Base-by-base conservation (phyloP, 2,888 invertebrate genomes). In the Spilosoma lubricipeda region DNA sequence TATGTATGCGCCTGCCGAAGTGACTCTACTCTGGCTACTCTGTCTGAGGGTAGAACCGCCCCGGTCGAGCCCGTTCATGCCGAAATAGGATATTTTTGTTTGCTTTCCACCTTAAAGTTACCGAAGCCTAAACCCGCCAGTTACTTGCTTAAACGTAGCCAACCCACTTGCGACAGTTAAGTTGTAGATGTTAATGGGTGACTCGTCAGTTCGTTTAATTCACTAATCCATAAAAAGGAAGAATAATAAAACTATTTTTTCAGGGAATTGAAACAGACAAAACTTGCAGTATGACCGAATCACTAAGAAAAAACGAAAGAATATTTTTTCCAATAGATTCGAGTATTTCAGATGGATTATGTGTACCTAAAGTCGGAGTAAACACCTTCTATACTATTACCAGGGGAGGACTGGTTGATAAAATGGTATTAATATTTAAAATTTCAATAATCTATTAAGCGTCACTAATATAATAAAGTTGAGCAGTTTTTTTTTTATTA, bases 301-400 rank as follows among this genome's bases (percentile, higher is more conserved):
- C 95, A 0, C 85, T 95, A 45, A 96, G 97, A 85, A 97, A 97
- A 76, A 98, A 98, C n/a, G 97, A 97, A 81, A 97, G 98, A n/a
- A 94, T 97, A 0, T 93, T 93, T 77, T 96, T 97, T 0, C 93
- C 96, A 27, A 96, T 97, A 36, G 95, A 96, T 15, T 96, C 97
- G 7, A 98, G 98, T 0, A 92, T 99, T 74, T 98, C 99, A n/a
- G 99, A 71, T 71, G 74, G 74, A 0, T 67, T 74, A 67, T 27
- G 66, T 67, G 70, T 74, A 3, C 67, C 33, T 30, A 70, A 39
- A 45, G 74, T 74, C 15, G 74, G 74, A 27, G 74, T 74, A 39
- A 74, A 95, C 78, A 90, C 93, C 1, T 95, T 95, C 77, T 82
- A 92, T 76, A 94, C 87, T 73, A 71, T 93, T 5, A 94, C 92